These are phyloP conservation scores for Atrichornis clamosus DNA, from an alignment of 2,113 vertebrate genomes.

Conservation along the genomic window DNA sequence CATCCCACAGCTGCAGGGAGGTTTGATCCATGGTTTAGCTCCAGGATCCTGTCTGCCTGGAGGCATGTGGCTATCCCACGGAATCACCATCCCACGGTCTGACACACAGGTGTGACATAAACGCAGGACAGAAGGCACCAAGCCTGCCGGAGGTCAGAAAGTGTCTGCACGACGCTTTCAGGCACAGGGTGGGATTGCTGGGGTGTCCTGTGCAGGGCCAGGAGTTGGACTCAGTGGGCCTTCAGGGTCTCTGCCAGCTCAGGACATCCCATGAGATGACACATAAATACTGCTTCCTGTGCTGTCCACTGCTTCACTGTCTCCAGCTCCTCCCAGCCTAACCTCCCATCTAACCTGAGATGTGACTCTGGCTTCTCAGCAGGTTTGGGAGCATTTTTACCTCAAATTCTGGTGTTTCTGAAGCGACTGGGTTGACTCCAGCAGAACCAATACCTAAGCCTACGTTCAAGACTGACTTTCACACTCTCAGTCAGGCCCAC, in stretches of 20 bases:
- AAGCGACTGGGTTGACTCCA: neutral
- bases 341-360: neutral
- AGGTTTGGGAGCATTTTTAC: neutral
- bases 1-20: neutral
- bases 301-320: neutral
- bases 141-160: neutral
- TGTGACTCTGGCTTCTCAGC: neutral
- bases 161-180: neutral
- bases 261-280: neutral
- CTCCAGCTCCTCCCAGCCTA: neutral
- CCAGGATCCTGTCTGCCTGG: neutral
- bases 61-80: fast-evolving
- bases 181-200: neutral
- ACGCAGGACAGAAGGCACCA: neutral
- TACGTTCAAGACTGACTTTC: fast-evolving
- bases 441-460: neutral
- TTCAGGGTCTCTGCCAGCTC: neutral
- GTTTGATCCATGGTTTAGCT: no score
- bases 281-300: neutral
- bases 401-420: neutral
- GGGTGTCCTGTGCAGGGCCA: neutral
- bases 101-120: neutral
- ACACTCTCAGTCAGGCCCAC: neutral
- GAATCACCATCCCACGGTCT: neutral
- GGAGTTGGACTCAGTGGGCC: neutral